Evolutionary conservation across 1,140 invertebrate species (phyloP), one percentile per base, ranked within the genome.

Genomic region (Chironomus striatipennis): DNA sequence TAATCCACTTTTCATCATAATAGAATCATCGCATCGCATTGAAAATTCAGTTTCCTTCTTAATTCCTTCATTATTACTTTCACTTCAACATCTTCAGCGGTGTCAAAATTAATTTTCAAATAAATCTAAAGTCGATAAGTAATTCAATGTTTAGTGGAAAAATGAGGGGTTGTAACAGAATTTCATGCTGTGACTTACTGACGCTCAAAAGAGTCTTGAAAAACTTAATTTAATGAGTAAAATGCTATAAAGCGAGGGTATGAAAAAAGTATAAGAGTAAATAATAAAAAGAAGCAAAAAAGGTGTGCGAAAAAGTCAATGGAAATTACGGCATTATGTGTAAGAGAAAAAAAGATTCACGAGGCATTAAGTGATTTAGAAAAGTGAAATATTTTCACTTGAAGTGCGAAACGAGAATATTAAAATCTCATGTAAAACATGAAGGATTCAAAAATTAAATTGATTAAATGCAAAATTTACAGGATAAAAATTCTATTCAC

Each of bases 51-150:
- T 21, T 70, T 20, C 10, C n/a, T 2, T 57, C n/a, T n/a, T 57
- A 10, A 12, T 57, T 57, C 47, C 47, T 57, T n/a, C 7, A 12
- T n/a, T n/a, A 10, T 57, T n/a, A n/a, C 47, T 57, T 57, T 10
- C 47, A n/a, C n/a, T 70, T 21, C n/a, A 70, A 70, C n/a, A 57
- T 57, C 47, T 57, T 57, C n/a, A 12, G 17, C 65, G 17, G 18
- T 70, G 65, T 70, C 65, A 70, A 70, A 70, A 70, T 70, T 70
- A 70, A 70, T 70, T 70, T 70, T 20, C 65, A 18, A 70, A 21
- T 70, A 70, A 70, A 70, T 70, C 20, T 70, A 17, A 70, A 21
- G 20, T n/a, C 47, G 47, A 57, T 57, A 57, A 57, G 47, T 57
- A 57, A 57, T 57, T 34, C 4, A n/a, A n/a, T 57, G 47, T 57